Percentiles rank a stretch among this genome's conserved stretches.
Conservation (phyloP, 2,888 invertebrate species). For the Flexamia atlantica region DNA sequence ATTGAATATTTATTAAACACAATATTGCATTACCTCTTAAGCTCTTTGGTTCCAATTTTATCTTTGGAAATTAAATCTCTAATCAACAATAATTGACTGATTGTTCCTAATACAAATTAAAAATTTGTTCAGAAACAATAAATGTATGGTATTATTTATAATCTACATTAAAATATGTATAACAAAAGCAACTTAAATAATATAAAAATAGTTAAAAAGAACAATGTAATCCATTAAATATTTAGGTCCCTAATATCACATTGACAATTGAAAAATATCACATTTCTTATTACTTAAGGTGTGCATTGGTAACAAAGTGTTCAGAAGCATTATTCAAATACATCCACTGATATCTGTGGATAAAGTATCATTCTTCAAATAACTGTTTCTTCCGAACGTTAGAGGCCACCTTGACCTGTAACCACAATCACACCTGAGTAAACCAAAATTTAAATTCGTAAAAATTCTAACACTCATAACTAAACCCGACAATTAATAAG, state of each 20-base stretch:
- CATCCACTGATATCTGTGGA: constrained; percentile 28
- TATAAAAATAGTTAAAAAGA: background rate
- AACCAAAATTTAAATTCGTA: background rate
- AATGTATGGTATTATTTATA: background rate
- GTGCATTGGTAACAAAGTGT: too few relatives aligned
- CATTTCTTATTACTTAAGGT: too few relatives aligned
- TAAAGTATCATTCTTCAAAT: constrained; percentile 16
- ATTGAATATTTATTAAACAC: too few relatives aligned
- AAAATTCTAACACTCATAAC: too few relatives aligned
- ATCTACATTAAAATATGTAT: background rate
- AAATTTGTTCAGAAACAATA: background rate
- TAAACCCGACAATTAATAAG: too few relatives aligned
- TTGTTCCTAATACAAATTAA: background rate
- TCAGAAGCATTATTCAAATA: background rate
- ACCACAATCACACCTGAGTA: background rate
- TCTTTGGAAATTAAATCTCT: background rate
- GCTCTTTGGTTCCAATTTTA: too few relatives aligned
- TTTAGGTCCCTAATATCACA: background rate
- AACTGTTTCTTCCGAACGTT: background rate
- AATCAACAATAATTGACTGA: background rate
- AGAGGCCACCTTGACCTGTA: background rate
- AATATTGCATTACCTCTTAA: too few relatives aligned
- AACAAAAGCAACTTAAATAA: background rate
- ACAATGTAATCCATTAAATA: background rate
- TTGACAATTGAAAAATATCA: background rate